Evolutionary conservation across 2,888 invertebrate species (phyloP), one percentile per base, ranked within the genome.

Genomic region (Drosophila nr. medialis): DNA sequence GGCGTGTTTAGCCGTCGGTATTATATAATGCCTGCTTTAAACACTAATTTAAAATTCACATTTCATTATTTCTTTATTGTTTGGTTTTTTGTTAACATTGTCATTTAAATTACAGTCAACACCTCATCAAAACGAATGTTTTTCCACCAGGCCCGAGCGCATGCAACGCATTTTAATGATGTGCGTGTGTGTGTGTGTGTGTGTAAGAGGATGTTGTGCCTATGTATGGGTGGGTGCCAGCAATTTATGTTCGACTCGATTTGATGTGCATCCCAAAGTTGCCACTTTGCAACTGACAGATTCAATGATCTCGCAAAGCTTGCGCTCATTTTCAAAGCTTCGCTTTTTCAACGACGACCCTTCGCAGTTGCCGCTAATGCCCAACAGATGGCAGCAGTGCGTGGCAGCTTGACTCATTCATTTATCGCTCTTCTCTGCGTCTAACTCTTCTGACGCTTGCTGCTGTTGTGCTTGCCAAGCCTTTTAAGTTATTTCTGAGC

Each of bases 91-190:
- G 64, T 71, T 53, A 65, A 68, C 51, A 70, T 64, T 81, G 83
- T 83, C 77, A 78, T 86, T 89, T 80, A 87, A 90, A 88, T 86
- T 81, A 77, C 80, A 81, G 78, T 72, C 87, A 75, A 90, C 87
- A 88, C 87, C 89, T 90, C 89, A 83, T 90, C 84, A 83, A 86
- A 89, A 88, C 77, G 88, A 90, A 71, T 87, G 87, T 88, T 89
- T 88, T 77, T 77, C 76, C 80, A 89, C 87, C 67, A 61, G 55
- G 49, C 64, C 55, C 58, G 62, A 50, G 34, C 34, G 51, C 81
- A 68, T 73, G 85, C 67, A 64, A 45, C 72, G 83, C 83, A 84
- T 84, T 75, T 80, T 74, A 85, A 84, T 80, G 71, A 69, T 60
- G 34, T 24, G 29, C 30, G 56, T 60, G 55, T 49, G 60, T 60